phyloP scores from a whole-genome alignment of 2,797 vertebrate species.

The Chanos chanos region DNA sequence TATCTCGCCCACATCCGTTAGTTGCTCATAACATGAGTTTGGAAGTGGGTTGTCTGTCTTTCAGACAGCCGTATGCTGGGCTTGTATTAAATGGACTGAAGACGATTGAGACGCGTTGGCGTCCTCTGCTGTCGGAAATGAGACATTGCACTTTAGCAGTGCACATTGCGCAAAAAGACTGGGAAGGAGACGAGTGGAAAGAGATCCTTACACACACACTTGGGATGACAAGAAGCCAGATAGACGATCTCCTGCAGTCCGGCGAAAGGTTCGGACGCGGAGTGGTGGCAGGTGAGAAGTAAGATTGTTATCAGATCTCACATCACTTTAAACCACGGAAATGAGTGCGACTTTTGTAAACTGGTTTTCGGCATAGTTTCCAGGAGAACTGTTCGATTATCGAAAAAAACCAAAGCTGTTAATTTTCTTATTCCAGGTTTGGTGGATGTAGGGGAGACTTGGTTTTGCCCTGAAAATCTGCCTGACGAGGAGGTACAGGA shows the following conservation, averaged over 20 bases:
- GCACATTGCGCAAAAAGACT: constrained; percentile 77
- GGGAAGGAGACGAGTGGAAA: constrained; percentile 75
- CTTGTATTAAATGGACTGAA: constrained; percentile 78
- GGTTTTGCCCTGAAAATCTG: constrained; percentile 59
- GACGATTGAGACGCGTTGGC: constrained; percentile 84
- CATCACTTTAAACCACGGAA: too few species aligned
- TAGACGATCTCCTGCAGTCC: constrained; percentile 63
- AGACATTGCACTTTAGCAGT: constrained; percentile 70
- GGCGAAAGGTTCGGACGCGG: constrained; percentile 81
- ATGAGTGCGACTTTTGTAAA: too few species aligned
- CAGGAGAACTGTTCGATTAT: background rate
- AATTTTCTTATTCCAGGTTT: constrained; percentile 66
- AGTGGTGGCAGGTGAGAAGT: constrained; percentile 76
- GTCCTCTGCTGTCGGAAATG: constrained; percentile 68
- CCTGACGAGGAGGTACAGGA: constrained; percentile 55
- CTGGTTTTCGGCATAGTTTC: background rate
- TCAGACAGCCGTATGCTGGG: constrained; percentile 82
- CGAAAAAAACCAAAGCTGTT: background rate
- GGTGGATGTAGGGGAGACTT: constrained; percentile 79
- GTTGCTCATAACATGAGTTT: constrained; percentile 44
- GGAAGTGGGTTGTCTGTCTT: constrained; percentile 77
- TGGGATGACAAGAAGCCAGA: constrained; percentile 54
- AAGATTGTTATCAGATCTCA: too few species aligned
- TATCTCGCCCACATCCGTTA: background rate
- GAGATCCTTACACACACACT: constrained; percentile 57